phyloP scores from a whole-genome alignment of 2,888 invertebrate genomes.

The Mimas tiliae region DNA sequence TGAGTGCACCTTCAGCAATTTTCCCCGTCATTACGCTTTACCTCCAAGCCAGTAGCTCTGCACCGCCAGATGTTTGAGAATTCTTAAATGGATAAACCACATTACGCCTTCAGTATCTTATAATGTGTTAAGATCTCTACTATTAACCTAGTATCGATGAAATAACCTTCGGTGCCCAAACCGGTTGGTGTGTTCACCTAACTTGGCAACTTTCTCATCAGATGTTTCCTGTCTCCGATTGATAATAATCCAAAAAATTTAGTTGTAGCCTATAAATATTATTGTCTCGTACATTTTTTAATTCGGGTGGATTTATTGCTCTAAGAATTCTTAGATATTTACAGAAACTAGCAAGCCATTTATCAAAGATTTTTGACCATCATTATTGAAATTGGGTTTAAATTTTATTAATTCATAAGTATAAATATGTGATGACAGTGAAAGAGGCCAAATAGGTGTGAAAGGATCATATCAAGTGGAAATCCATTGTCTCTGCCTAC shows the following conservation, averaged over 20 bases:
- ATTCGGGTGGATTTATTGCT: too few species aligned
- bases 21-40: constrained; percentile 63
- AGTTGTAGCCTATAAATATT: background rate
- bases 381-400: background rate
- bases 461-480: too few species aligned
- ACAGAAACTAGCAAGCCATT: background rate
- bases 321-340: background rate
- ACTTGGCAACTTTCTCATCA: constrained; percentile 23
- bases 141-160: constrained; percentile 41
- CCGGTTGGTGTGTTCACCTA: constrained; percentile 14
- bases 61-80: constrained; percentile 49
- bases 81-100: constrained; percentile 32
- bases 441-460: too few species aligned
- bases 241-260: constrained; percentile 1
- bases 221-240: background rate
- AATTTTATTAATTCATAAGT: background rate
- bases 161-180: constrained; percentile 10
- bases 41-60: constrained; percentile 64
- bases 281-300: background rate
- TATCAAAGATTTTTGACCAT: background rate
- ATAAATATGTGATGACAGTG: background rate
- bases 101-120: background rate
- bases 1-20: constrained; percentile 64
- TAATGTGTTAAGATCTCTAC: constrained; percentile 35
- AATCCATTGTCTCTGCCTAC: too few species aligned